Evolutionary conservation across 64 coral and sea anemone species (phyloP), one percentile per base, ranked within the genome.

Genomic region (Cladopsammia gracilis): DNA sequence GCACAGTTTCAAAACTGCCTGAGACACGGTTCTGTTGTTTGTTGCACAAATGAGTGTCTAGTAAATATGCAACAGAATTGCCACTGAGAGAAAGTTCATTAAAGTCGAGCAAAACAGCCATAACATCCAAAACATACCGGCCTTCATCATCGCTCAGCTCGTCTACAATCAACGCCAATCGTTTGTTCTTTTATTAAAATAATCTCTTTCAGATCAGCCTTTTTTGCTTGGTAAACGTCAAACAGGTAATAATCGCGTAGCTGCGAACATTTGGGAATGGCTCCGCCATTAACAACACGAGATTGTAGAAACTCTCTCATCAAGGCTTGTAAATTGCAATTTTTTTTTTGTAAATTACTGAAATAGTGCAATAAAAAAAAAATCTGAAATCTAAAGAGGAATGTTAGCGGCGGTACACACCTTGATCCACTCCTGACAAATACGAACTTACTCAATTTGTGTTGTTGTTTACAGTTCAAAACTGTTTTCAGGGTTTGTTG

Each of bases 341-440:
- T n/a, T n/a, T n/a, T n/a, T n/a, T n/a, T n/a, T n/a, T n/a, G n/a
- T n/a, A n/a, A n/a, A n/a, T n/a, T n/a, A n/a, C n/a, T n/a, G n/a
- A n/a, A n/a, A n/a, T n/a, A n/a, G n/a, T n/a, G n/a, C n/a, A n/a
- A n/a, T n/a, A n/a, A n/a, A n/a, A n/a, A n/a, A n/a, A n/a, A n/a
- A n/a, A n/a, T n/a, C n/a, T n/a, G n/a, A n/a, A n/a, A n/a, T n/a
- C n/a, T n/a, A 25, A 48, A 92, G 34, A 62, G 90, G 79, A 76
- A 92, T 92, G 58, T 92, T 61, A 12, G 82, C 68, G 34, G 81
- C 70, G 26, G 80, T 71, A 82, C 70, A 92, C 58, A 78, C 54
- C 42, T 59, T 83, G 64, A 92, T 75, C 90, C 82, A 86, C 76
- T 92, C 90, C 52, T 92, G 82, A 59, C 90, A 92, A 56, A 92